Evolutionary conservation across 2,113 vertebrate genomes (phyloP), one percentile per base, ranked within the genome.

Genomic region (Brachyistius frenatus): DNA sequence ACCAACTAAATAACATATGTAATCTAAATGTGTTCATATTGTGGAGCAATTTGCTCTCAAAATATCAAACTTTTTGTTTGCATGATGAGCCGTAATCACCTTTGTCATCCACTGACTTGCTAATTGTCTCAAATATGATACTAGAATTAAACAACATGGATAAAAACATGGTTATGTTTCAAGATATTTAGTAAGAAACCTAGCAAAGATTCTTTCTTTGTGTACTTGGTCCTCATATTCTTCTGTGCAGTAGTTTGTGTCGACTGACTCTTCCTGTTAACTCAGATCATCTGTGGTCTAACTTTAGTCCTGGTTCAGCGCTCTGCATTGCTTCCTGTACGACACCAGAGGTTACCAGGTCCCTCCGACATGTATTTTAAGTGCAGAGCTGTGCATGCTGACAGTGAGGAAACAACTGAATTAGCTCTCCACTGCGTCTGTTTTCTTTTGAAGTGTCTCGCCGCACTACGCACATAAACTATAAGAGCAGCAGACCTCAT

Each of bases 361-460:
- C 61, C 58, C 54, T 55, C 39, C 58, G 15, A 35, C 72, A 49
- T 74, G 15, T 66, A 64, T 85, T 85, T 85, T 32, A 13, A 89
- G 60, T 62, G 73, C 66, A 54, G 15, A 54, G 41, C 16, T 47
- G 36, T 56, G 65, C 14, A 55, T 46, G 39, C 55, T 75, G 83
- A 84, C 69, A 66, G 81, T 0, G 63, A 66, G 49, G 80, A 79
- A 78, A 78, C 78, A 78, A 67, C 70, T 76, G 81, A 84, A 87
- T 86, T 64, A 85, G 80, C 67, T 80, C 71, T 36, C 36, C 56
- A 14, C 56, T 71, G 69, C 30, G 3, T 86, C 63, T 89, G 64
- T 84, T 90, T 87, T 77, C 86, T 78, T 90, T 78, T 86, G 84
- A 89, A 90, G 87, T 58, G 76, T 85, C 81, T 76, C 41, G 14